Conservation (phyloP, 1,140 invertebrate species). For the Danaus melanippus region DNA sequence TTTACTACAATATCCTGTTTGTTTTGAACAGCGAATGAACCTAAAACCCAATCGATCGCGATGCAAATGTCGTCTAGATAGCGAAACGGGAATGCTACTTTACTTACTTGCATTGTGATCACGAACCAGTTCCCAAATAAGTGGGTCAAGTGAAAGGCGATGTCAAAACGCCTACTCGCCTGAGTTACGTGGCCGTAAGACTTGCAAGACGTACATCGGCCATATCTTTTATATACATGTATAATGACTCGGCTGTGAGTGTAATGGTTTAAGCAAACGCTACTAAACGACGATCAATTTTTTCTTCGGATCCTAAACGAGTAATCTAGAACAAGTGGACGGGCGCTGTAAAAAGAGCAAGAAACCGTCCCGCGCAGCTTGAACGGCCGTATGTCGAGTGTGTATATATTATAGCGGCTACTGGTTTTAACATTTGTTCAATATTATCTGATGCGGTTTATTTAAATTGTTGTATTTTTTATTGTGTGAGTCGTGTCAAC, state of each 20-base stretch:
- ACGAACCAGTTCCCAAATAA: constrained; percentile 67
- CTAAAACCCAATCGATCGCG: constrained; percentile 13
- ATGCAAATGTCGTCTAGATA: constrained; percentile 31
- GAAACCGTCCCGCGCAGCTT: constrained; percentile 44
- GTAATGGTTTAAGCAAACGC: no score
- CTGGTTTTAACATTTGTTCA: constrained; percentile 68
- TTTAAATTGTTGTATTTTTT: constrained; percentile 38
- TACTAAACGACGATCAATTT: neutral
- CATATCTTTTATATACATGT: no score
- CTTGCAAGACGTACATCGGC: constrained; percentile 1
- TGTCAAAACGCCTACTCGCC: constrained; percentile 43
- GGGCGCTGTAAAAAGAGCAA: constrained; percentile 49
- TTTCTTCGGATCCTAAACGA: constrained; percentile 29
- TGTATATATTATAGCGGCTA: constrained; percentile 49
- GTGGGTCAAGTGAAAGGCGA: constrained; percentile 68
- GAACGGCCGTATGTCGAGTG: constrained; percentile 38
- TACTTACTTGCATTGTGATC: constrained; percentile 49
- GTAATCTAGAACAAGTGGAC: constrained; percentile 53
- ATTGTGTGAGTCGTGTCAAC: constrained; percentile 8
- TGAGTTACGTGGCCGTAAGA: constrained; percentile 16
- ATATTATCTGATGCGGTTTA: constrained; percentile 66
- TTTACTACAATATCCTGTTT: no score
- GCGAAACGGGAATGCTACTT: constrained; percentile 30
- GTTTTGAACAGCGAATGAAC: no score
- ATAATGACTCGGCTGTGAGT: no score